Percentiles rank a stretch among this genome's conserved stretches.
phyloP scores from a whole-genome alignment of 2,888 invertebrate species.

The Resseliella maxima region DNA sequence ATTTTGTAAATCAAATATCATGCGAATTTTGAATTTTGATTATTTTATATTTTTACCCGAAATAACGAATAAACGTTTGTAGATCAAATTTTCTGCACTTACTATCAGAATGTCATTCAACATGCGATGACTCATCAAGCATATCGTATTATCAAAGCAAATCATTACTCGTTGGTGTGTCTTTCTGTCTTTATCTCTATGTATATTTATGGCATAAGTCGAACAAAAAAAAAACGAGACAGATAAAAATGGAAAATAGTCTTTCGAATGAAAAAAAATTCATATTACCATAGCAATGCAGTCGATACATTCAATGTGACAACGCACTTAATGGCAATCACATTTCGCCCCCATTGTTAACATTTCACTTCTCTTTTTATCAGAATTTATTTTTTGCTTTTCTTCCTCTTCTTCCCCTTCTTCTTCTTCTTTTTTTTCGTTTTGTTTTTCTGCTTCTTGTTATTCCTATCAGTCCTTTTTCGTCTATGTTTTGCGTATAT shows the following conservation, averaged over 20 bases:
- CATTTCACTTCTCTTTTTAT: neutral
- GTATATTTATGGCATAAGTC: neutral
- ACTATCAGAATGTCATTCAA: neutral
- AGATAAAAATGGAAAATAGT: neutral
- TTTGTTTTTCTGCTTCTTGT: too few species aligned
- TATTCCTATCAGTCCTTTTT: too few species aligned
- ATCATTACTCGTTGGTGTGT: neutral
- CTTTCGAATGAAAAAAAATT: neutral
- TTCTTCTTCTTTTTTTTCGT: too few species aligned
- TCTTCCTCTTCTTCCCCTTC: too few species aligned
- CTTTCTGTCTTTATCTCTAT: too few species aligned
- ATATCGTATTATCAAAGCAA: neutral
- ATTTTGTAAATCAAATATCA: neutral
- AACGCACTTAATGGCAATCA: slow-evolving; percentile 43
- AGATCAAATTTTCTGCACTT: neutral
- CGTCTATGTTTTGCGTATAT: too few species aligned
- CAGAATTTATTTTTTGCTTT: too few species aligned
- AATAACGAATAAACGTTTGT: neutral
- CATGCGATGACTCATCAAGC: slow-evolving; percentile 30
- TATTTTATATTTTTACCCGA: neutral
- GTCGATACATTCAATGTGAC: slow-evolving; percentile 29
- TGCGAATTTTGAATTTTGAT: neutral
- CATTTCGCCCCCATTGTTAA: neutral
- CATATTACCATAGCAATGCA: slow-evolving; percentile 20
- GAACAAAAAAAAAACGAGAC: neutral